phyloP scores from a whole-genome alignment of 2,888 invertebrate genomes.

The Drosophila infuscata region DNA sequence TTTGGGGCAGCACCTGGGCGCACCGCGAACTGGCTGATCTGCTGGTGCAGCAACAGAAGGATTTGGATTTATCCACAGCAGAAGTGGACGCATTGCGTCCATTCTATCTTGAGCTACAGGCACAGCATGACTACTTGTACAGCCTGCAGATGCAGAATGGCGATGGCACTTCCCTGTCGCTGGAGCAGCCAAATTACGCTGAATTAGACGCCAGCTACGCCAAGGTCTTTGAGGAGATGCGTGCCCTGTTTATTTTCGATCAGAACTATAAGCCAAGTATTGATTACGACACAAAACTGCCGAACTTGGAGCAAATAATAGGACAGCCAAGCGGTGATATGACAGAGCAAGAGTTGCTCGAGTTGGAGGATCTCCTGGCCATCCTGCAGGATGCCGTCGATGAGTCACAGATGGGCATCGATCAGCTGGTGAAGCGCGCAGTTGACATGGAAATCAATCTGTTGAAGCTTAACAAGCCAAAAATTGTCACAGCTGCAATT shows the following conservation, averaged over 20 bases:
- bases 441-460: conserved; percentile 58
- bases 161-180: conserved; percentile 37
- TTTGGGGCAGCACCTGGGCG: conserved; percentile 19
- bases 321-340: conserved; percentile 39
- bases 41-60: conserved; percentile 54
- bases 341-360: conserved; percentile 56
- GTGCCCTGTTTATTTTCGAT: conserved; percentile 46
- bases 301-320: conserved; percentile 67
- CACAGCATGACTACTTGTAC: conserved; percentile 70
- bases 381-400: conserved; percentile 75
- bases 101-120: conserved; percentile 69
- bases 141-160: conserved; percentile 41
- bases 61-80: conserved; percentile 53
- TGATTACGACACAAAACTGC: conserved; percentile 69
- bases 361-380: conserved; percentile 66
- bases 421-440: conserved; percentile 66
- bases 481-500: conserved; percentile 64
- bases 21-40: conserved; percentile 54
- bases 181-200: neutral
- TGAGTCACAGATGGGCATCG: conserved; percentile 70
- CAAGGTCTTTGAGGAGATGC: conserved; percentile 55
- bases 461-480: conserved; percentile 71
- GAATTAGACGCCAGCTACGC: conserved; percentile 43
- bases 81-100: conserved; percentile 71
- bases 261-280: conserved; percentile 39